Conservation (phyloP, 2,113 vertebrate genomes). For the Lonchura striata region DNA sequence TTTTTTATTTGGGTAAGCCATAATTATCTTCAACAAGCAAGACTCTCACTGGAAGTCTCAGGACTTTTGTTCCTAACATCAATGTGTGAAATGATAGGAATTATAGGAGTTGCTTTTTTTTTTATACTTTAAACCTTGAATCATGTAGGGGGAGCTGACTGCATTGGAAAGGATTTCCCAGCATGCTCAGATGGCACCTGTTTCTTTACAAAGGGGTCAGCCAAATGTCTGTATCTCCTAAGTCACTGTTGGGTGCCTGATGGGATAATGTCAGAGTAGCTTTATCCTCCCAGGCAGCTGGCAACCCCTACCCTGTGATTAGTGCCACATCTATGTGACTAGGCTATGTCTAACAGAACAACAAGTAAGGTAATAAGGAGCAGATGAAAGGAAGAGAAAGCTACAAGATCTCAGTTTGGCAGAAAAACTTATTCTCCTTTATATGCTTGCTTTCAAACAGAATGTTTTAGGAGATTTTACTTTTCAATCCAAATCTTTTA, state of each 20-base stretch:
- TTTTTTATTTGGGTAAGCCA: neutral
- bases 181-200: conserved; percentile 14
- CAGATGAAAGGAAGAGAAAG: neutral
- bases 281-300: conserved; percentile 48
- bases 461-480: neutral
- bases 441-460: neutral
- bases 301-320: conserved; percentile 21
- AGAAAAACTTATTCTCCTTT: neutral
- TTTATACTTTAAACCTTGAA: neutral
- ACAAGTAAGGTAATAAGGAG: neutral
- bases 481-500: neutral
- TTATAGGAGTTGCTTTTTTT: neutral
- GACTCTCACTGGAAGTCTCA: neutral
- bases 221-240: conserved; percentile 9
- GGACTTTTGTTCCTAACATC: neutral
- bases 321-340: conserved; percentile 18
- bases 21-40: neutral
- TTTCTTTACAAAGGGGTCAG: conserved; percentile 8
- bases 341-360: neutral
- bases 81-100: neutral
- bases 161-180: conserved; percentile 8
- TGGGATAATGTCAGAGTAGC: conserved; percentile 44
- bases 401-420: neutral
- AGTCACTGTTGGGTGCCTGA: conserved; percentile 31
- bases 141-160: neutral